Evolutionary conservation across 2,113 vertebrate genomes (phyloP).

Genomic region (Anser brachyrhynchus): DNA sequence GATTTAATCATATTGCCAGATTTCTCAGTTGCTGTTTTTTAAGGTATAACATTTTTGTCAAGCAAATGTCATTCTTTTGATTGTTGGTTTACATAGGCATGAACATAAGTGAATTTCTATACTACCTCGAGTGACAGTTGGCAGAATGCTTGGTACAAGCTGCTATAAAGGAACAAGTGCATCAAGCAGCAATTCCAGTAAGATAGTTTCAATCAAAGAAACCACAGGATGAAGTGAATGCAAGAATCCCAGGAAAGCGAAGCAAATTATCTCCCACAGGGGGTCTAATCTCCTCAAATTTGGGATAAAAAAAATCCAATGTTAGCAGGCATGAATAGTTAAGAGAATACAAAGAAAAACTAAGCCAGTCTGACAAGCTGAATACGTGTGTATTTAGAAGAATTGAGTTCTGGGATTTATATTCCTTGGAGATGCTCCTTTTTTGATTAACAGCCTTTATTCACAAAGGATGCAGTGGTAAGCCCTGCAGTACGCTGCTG

Average conservation of each 20-base stretch:
- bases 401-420: not conserved
- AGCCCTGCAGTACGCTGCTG: not conserved
- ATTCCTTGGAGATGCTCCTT: not conserved
- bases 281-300: not conserved
- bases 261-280: not conserved
- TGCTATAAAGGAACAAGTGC: not conserved
- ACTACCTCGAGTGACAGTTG: conserved; percentile 1
- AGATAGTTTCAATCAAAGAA: not conserved
- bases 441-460: not conserved
- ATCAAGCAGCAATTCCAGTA: not conserved
- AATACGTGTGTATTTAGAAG: not conserved
- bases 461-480: not conserved
- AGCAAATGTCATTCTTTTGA: conserved; percentile 19
- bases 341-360: not conserved
- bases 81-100: not conserved
- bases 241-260: not conserved
- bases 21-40: conserved; percentile 10
- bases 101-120: not conserved
- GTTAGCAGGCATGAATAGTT: not conserved
- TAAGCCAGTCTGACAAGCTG: not conserved
- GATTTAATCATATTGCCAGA: not conserved
- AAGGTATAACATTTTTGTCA: conserved; percentile 10
- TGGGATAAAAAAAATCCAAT: not conserved
- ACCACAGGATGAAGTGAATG: not conserved
- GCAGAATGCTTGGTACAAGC: not conserved